Evolutionary conservation across 23 tunicate genomes (phyloP).

Genomic region (Botrylloides violaceus): DNA sequence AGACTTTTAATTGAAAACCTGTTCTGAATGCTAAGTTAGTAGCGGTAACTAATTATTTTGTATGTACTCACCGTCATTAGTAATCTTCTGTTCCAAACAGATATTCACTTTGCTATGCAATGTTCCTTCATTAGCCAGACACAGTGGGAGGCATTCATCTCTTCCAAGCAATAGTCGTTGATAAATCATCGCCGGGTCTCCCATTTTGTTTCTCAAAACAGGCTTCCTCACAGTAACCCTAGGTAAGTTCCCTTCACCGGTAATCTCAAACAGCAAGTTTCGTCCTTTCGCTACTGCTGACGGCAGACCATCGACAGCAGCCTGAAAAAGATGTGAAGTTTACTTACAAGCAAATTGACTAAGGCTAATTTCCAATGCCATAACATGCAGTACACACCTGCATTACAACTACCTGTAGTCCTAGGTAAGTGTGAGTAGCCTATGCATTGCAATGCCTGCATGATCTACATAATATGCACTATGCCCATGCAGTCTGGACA

Average conservation of each 20-base stretch:
- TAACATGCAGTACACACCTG: too few species aligned
- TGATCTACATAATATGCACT: too few species aligned
- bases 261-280: conserved; percentile 63
- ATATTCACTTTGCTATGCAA: conserved; percentile 78
- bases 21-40: too few species aligned
- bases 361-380: too few species aligned
- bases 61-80: conserved; percentile 8
- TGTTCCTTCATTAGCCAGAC: conserved; percentile 67
- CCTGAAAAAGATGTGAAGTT: conserved; percentile 21
- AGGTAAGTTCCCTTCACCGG: conserved; percentile 92
- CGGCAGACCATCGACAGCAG: conserved; percentile 77
- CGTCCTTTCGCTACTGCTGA: conserved; percentile 51
- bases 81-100: conserved; percentile 50
- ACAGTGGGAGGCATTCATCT: conserved; percentile 45
- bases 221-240: conserved; percentile 60
- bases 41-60: too few species aligned
- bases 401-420: too few species aligned
- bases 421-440: too few species aligned
- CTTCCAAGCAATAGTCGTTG: conserved; percentile 57
- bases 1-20: too few species aligned
- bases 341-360: background rate
- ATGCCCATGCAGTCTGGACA: too few species aligned
- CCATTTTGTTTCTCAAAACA: conserved; percentile 46
- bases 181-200: conserved; percentile 62
- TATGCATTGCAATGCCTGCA: too few species aligned